phyloP scores from a whole-genome alignment of 2,113 vertebrate species.

The Colossoma macropomum region DNA sequence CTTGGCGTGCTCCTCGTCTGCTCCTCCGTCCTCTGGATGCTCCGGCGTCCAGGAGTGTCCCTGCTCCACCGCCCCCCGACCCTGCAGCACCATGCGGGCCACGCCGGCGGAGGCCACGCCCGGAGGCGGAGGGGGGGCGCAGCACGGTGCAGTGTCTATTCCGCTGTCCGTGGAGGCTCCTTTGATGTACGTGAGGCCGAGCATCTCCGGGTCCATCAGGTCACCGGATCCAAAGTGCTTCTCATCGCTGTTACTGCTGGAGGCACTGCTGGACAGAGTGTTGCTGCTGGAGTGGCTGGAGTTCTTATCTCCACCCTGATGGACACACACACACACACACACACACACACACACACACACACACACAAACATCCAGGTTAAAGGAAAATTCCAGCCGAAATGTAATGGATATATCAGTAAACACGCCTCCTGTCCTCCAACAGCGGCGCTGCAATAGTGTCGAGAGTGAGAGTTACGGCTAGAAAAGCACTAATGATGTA shows the following conservation, averaged over 20 bases:
- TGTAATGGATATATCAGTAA: background rate
- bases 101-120: slow-evolving; percentile 73
- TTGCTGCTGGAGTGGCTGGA: slow-evolving; percentile 96
- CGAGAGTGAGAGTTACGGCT: too few relatives aligned
- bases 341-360: slow-evolving; percentile 15
- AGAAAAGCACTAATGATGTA: too few relatives aligned
- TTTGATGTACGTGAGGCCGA: slow-evolving; percentile 92
- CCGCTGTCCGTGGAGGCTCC: slow-evolving; percentile 95
- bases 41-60: slow-evolving; percentile 80
- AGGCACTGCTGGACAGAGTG: slow-evolving; percentile 90
- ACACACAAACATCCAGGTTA: background rate
- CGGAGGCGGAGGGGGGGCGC: slow-evolving; percentile 77
- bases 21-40: slow-evolving; percentile 69
- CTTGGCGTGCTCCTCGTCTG: slow-evolving; percentile 83
- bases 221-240: slow-evolving; percentile 95
- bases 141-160: slow-evolving; percentile 92
- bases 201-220: slow-evolving; percentile 91
- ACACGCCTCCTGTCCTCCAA: too few relatives aligned
- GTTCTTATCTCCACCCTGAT: slow-evolving; percentile 88
- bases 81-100: slow-evolving; percentile 80
- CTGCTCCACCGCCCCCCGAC: slow-evolving; percentile 75
- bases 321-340: background rate
- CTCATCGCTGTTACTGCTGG: slow-evolving; percentile 95
- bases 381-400: too few relatives aligned
- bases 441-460: too few relatives aligned